A percentile compares a stretch with the other conserved stretches of the same genome.
Evolutionary conservation across 2,888 invertebrate genomes (phyloP).

Genomic region (Diplolepis rosae): DNA sequence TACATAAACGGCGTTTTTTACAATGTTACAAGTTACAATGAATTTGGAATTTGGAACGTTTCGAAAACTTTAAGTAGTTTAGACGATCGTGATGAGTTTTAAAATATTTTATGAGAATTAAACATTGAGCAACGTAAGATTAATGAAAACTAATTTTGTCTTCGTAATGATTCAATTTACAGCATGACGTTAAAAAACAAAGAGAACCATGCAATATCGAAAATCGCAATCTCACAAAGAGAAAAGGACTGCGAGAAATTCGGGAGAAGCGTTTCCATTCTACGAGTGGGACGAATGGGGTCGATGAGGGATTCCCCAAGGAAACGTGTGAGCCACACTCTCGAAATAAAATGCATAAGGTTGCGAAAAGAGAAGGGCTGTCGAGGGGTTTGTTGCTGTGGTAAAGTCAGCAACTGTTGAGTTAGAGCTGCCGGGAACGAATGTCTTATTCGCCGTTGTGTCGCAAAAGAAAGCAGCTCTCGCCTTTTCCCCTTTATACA

Average conservation of each 20-base stretch:
- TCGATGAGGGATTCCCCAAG: conserved; percentile 21
- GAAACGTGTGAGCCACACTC: background rate
- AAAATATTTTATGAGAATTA: no score
- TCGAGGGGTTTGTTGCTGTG: conserved; percentile 2
- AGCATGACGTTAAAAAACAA: background rate
- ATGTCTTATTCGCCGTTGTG: background rate
- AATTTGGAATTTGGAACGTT: no score
- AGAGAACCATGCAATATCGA: background rate
- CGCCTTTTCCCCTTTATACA: background rate
- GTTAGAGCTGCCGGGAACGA: background rate
- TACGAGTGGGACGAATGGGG: background rate
- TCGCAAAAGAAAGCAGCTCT: background rate
- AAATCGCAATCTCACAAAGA: background rate
- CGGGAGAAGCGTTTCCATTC: background rate
- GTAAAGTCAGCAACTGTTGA: conserved; percentile 4
- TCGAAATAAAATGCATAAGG: conserved; percentile 30
- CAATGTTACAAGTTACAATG: no score
- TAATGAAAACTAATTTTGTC: no score
- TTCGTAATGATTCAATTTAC: background rate
- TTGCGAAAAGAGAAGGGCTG: conserved; percentile 19
- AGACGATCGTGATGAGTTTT: no score
- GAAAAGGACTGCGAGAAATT: conserved; percentile 6
- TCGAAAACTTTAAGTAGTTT: no score
- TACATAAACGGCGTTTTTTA: no score
- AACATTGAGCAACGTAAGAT: no score